Conservation (phyloP, 2,113 vertebrate genomes). For the Mesembrinibis cayennensis region DNA sequence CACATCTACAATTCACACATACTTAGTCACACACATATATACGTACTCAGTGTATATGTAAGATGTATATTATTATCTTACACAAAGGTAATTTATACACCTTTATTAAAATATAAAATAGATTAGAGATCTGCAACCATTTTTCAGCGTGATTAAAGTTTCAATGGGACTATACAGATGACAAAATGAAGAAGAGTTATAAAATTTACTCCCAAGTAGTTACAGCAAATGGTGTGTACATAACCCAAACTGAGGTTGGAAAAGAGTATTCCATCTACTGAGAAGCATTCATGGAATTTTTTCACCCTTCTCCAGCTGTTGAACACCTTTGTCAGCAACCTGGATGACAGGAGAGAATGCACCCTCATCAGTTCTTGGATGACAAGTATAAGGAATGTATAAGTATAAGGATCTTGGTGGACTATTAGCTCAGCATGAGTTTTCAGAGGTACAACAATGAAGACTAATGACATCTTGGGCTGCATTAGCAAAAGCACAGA, state of each 20-base stretch:
- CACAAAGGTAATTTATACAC: neutral
- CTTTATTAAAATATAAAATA: neutral
- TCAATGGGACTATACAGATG: neutral
- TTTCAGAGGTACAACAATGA: neutral
- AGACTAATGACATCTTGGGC: neutral
- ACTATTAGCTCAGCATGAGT: neutral
- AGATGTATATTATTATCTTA: neutral
- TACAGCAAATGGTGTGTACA: neutral
- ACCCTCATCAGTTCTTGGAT: neutral
- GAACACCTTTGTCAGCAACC: neutral
- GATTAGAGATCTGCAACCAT: neutral
- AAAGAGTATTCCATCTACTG: neutral
- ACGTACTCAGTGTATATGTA: neutral
- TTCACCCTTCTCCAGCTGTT: neutral
- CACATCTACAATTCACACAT: neutral
- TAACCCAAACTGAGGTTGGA: neutral
- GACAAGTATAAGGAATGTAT: neutral
- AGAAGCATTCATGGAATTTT: neutral
- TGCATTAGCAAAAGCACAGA: neutral
- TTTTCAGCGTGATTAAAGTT: neutral
- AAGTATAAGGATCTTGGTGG: neutral
- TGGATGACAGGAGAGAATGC: neutral
- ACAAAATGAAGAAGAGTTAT: neutral
- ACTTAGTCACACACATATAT: neutral
- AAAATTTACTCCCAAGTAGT: neutral